Conservation (phyloP, 2,888 invertebrate genomes). For the Drosophila formosana region DNA sequence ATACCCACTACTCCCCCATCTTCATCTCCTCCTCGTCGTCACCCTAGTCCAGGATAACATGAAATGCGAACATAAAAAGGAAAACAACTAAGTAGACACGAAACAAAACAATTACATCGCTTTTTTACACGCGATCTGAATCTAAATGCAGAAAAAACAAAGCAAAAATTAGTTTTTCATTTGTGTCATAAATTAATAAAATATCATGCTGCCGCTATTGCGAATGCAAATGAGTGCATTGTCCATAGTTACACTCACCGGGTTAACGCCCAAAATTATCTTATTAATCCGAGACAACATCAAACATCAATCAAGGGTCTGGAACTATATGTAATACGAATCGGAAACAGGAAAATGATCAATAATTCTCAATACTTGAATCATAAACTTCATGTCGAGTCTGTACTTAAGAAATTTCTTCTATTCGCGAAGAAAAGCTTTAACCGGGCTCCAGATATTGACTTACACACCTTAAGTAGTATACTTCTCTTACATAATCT, state of each 20-base stretch:
- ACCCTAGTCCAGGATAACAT: conserved; percentile 32
- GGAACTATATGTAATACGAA: background rate
- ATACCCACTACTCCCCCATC: background rate
- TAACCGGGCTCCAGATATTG: too few relatives aligned
- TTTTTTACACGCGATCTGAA: conserved; percentile 71
- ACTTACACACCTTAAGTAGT: too few relatives aligned
- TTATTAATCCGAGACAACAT: conserved; percentile 24
- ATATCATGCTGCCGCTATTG: conserved; percentile 27
- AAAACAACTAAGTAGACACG: conserved; percentile 63
- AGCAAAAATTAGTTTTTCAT: conserved; percentile 52
- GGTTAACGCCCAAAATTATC: conserved; percentile 6
- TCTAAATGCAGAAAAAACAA: conserved; percentile 31
- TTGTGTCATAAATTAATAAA: conserved; percentile 49
- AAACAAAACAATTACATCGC: conserved; percentile 69
- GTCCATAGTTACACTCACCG: conserved; percentile 27
- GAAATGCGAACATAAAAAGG: background rate
- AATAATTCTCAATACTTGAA: too few relatives aligned
- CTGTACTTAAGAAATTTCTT: too few relatives aligned
- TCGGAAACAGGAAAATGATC: too few relatives aligned
- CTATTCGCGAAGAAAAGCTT: too few relatives aligned
- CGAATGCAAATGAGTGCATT: conserved; percentile 59
- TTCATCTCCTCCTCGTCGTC: conserved; percentile 3
- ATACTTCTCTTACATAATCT: too few relatives aligned
- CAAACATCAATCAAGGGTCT: conserved; percentile 53
- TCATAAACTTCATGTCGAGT: too few relatives aligned